Base-by-base conservation (phyloP, 2,797 vertebrate genomes). In the Molossus molossus region DNA sequence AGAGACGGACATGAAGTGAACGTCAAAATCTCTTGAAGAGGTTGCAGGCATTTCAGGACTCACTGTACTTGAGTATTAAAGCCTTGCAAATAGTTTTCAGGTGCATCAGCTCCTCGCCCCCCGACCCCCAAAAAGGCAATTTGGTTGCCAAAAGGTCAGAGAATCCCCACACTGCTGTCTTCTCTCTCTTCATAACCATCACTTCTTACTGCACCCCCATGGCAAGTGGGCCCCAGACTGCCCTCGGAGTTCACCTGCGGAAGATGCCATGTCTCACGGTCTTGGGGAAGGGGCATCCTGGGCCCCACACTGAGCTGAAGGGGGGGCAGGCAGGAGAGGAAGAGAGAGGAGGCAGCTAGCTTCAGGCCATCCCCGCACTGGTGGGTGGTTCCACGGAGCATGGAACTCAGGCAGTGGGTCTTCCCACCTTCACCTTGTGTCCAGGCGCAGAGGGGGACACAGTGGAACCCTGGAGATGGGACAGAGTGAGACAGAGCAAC, bases 31-130 rank as follows among this genome's bases (percentile, higher is more conserved):
- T 2, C 60, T 37, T 93, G 57, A 89, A 77, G 15, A 85, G 76
- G 55, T 3, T 9, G 12, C 90, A 73, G 72, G 18, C 86, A 45
- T 5, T 1, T 13, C 15, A 10, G 53, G 2, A 1, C 62, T 50
- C 45, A 94, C 94, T 92, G 94, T 81, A 81, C 86, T 77, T 2
- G 1, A 72, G n/a, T 27, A 45, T 67, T 70, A 95, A 81, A 96
- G 17, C 40, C 69, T 85, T 17, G n/a, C 70, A 90, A 77, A 90
- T 72, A 57, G 48, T 84, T 91, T 96, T 69, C 93, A 95, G 84
- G 93, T 95, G 80, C 83, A 64, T 80, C 84, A 82, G 89, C 64
- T 65, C 27, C 29, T 76, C 64, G 6, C n/a, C 25, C 9, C 1
- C 33, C 33, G 33, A 80, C 75, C 1, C 40, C 40, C 3, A 80